These are phyloP conservation scores for Buteo buteo DNA, from an alignment of 2,113 vertebrate species.

Conservation along the genomic window DNA sequence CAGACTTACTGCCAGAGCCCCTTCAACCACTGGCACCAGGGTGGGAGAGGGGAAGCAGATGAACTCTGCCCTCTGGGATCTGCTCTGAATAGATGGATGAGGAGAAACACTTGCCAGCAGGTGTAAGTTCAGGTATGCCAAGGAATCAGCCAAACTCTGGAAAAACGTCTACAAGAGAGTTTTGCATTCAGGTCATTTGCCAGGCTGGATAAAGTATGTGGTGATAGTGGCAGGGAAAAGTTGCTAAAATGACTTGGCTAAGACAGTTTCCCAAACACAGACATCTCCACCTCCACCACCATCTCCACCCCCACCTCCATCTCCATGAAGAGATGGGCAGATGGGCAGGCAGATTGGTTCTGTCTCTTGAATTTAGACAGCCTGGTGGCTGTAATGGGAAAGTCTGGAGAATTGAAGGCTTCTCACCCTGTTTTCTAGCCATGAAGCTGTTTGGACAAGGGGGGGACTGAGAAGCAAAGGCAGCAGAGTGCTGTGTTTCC, in stretches of 20 bases:
- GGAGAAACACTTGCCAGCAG: neutral
- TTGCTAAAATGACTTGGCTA: neutral
- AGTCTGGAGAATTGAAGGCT: neutral
- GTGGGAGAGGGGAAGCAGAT: neutral
- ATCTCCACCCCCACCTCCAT: neutral
- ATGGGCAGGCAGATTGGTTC: neutral
- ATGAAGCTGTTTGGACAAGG: neutral
- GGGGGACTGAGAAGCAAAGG: neutral
- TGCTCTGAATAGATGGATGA: neutral
- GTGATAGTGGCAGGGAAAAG: neutral
- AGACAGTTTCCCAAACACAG: neutral
- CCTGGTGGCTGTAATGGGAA: neutral
- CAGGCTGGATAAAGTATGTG: neutral
- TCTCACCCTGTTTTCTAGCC: neutral
- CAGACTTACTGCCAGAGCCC: neutral
- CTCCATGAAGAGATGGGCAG: neutral
- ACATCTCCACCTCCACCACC: neutral
- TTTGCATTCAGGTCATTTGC: fast-evolving
- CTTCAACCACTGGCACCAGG: fast-evolving
- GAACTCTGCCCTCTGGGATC: neutral
- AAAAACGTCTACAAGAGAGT: neutral
- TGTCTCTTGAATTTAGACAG: neutral
- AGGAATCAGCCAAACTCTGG: neutral
- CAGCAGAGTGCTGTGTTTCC: neutral
- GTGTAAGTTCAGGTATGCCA: neutral